A percentile compares a stretch with the other conserved stretches of the same genome.
These are phyloP conservation scores for Ammospiza nelsoni DNA, from an alignment of 2,113 vertebrate genomes.

Conservation along the genomic window DNA sequence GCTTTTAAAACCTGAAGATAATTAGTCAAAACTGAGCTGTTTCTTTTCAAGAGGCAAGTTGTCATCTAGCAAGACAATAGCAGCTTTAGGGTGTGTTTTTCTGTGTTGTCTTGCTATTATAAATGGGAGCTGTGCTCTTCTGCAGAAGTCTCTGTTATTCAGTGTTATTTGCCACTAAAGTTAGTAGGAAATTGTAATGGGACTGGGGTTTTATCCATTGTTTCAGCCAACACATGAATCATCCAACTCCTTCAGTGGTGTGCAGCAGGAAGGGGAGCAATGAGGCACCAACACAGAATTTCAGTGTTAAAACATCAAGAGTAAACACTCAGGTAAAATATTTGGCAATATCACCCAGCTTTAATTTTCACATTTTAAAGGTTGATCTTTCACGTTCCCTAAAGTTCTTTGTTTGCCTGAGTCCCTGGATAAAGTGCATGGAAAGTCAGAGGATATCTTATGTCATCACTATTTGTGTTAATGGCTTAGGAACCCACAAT, in stretches of 20 bases:
- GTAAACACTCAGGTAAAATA: conserved; percentile 27
- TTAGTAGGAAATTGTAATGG: neutral
- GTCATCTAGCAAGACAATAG: neutral
- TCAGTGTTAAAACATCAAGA: neutral
- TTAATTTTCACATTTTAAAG: conserved; percentile 41
- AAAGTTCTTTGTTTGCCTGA: conserved; percentile 29
- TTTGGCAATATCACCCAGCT: neutral
- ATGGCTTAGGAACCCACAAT: conserved; percentile 67
- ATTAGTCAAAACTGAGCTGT: neutral
- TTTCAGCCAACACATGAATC: neutral
- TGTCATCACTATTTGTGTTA: conserved; percentile 71
- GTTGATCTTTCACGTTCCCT: neutral
- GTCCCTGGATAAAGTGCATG: conserved; percentile 18
- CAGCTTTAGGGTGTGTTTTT: neutral
- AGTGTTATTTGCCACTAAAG: neutral
- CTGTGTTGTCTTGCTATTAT: neutral
- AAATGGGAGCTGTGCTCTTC: neutral
- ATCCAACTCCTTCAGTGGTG: neutral
- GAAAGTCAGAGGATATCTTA: conserved; percentile 48
- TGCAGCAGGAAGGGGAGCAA: neutral
- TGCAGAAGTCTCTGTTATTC: neutral
- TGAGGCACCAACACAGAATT: neutral
- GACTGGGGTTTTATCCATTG: neutral
- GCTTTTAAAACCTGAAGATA: neutral
- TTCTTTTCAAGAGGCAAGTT: neutral